Base-by-base conservation (phyloP, 1,140 invertebrate species). In the Ceratina calcarata region DNA sequence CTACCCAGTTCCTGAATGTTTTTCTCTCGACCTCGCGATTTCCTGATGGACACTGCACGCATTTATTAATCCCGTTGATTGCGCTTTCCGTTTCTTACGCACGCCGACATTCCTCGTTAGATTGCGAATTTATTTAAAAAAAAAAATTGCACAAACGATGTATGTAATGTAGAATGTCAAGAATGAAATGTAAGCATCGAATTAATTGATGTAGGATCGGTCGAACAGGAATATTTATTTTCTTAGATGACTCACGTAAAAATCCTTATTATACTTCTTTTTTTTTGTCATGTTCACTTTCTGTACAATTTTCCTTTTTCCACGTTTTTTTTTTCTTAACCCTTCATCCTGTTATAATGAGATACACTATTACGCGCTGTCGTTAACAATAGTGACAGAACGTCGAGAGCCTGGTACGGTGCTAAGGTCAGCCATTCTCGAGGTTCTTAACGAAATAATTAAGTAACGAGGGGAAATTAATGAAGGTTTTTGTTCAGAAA, bases 351-450 rank as follows among this genome's bases (percentile, higher is more conserved):
- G 49, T 72, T 78, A 55, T 78, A 62, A 55, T 22, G 60, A 72
- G 76, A 72, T 49, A 72, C 69, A 57, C 69, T 70, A 37, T 10
- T n/a, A 3, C 37, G 20, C 24, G 65, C 15, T 70, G 27, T 24
- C 20, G 60, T 72, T 78, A 64, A 78, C 76, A 78, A 78, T 72
- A 72, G 68, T n/a, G 53, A 72, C 68, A 49, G 66, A 61, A 61
- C n/a, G 76, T 78, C 76, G 68, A 78, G 76, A 12, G 60, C 60
- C 27, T 3, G 68, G 24, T 0, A 20, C 32, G 51, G 27, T 24
- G 68, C 51, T 72, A 72, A 78, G 68, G 76, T 78, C 69, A 78
- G 32, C 16, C 37, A 10, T 70, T 72, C 68, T 72, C 45, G n/a
- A 65, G 51, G 18, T 27, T 55, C 45, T 72, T 78, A 65, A 78